Base-by-base conservation (phyloP, 2,888 invertebrate species). In the Yponomeuta malinellus region DNA sequence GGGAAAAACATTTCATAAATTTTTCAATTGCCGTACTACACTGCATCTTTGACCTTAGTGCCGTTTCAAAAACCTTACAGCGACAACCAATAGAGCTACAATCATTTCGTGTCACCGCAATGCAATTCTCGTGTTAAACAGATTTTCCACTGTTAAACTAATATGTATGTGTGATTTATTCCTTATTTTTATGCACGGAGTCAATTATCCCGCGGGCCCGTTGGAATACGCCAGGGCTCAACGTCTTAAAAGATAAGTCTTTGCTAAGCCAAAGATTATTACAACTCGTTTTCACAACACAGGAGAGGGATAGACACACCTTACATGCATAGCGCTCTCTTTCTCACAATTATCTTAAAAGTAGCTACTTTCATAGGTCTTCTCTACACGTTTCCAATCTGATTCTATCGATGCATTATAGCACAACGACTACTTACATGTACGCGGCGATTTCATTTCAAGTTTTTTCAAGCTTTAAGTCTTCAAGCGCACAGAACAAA, bases 131-230 rank as follows among this genome's bases (percentile, higher is more conserved):
- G n/a, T 67, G 43, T 67, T 67, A 67, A 33, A 8, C 15, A 9
- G 43, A 67, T 29, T 6, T n/a, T 43, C 33, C 43, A 43, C 15
- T n/a, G 29, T 33, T 31, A 65, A 31, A 31, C 65, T 65, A 65
- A 52, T 48, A 10, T 68, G 52, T 68, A 68, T 68, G 68, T 68
- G 68, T 68, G 68, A 68, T 52, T 68, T 68, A 52, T 15, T 37
- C 29, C 68, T 68, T 68, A 68, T 10, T 43, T 37, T 43, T 52
- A 23, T 52, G 29, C 52, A 52, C 52, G 48, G n/a, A 59, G 52
- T 59, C 12, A 59, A 12, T 15, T 3, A 59, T 59, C 2, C 15
- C 12, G 15, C 52, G 5, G 15, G 52, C 52, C 52, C 15, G 52
- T 59, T 59, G 15, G 52, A 59, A 59, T 59, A 59, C 52, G 52